These are phyloP conservation scores for Archivesica marissinica DNA, from an alignment of 1,140 invertebrate genomes.

Conservation along the genomic window DNA sequence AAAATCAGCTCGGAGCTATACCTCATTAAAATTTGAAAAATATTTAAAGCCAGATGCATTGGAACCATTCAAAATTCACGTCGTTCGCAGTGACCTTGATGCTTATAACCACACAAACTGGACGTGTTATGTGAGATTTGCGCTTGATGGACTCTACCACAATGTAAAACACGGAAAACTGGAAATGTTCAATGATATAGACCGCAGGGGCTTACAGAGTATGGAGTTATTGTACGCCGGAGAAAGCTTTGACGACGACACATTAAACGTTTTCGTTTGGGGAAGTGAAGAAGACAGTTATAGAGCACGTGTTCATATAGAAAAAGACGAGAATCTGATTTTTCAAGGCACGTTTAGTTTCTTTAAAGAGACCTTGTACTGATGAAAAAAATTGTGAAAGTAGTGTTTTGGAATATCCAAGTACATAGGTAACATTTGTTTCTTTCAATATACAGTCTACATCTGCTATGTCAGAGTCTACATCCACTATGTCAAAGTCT, in stretches of 20 bases:
- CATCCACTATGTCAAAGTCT: too few relatives aligned
- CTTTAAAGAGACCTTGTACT: slow-evolving; percentile 38
- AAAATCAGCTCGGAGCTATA: slow-evolving; percentile 41
- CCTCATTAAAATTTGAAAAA: slow-evolving; percentile 64
- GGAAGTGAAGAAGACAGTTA: slow-evolving; percentile 52
- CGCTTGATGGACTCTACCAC: slow-evolving; percentile 29
- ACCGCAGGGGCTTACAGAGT: neutral
- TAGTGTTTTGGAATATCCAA: too few relatives aligned
- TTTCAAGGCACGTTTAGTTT: slow-evolving; percentile 63
- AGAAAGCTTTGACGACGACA: slow-evolving; percentile 46
- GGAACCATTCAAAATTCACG: slow-evolving; percentile 44
- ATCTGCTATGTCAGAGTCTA: too few relatives aligned
- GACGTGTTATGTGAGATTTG: slow-evolving; percentile 31
- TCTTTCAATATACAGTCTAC: too few relatives aligned
- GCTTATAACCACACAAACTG: slow-evolving; percentile 63
- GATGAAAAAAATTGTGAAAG: too few relatives aligned
- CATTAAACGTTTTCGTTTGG: slow-evolving; percentile 30
- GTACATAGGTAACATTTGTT: too few relatives aligned
- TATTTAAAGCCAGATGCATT: slow-evolving; percentile 44
- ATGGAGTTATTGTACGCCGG: slow-evolving; percentile 35
- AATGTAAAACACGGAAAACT: slow-evolving; percentile 31
- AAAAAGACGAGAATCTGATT: slow-evolving; percentile 61
- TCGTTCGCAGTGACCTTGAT: slow-evolving; percentile 67
- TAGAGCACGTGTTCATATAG: slow-evolving; percentile 59
- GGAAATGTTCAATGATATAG: neutral